These are phyloP conservation scores for Addax nasomaculatus DNA, from an alignment of 2,113 vertebrate species.

Conservation along the genomic window DNA sequence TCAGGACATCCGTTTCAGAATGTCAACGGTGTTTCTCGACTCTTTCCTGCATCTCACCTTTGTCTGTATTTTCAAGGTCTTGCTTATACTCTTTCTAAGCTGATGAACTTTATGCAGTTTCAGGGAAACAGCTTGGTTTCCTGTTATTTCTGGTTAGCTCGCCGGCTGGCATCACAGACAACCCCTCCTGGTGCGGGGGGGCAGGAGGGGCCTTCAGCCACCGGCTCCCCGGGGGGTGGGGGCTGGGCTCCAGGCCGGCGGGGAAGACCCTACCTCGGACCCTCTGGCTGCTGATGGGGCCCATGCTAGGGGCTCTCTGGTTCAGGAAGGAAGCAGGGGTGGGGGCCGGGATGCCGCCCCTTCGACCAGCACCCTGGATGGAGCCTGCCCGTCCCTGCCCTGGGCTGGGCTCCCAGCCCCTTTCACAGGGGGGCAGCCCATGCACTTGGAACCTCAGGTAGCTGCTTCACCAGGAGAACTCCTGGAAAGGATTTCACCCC, in stretches of 20 bases:
- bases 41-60: neutral
- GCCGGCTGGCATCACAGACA: neutral
- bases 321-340: neutral
- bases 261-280: neutral
- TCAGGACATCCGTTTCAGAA: neutral
- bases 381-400: neutral
- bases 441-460: neutral
- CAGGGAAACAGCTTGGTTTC: neutral
- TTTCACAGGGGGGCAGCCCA: rapidly evolving
- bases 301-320: neutral
- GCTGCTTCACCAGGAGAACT: neutral
- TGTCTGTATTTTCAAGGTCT: rapidly evolving
- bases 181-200: rapidly evolving
- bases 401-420: neutral
- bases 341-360: rapidly evolving
- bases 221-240: neutral
- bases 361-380: rapidly evolving
- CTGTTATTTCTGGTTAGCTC: neutral
- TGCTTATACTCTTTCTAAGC: too few relatives aligned
- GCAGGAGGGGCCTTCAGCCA: rapidly evolving
- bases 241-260: too few relatives aligned
- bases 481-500: neutral
- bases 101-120: neutral
- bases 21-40: neutral
- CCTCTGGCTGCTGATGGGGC: neutral